phyloP scores from a whole-genome alignment of 2,888 invertebrate species.

The Dexiosoma caninum region DNA sequence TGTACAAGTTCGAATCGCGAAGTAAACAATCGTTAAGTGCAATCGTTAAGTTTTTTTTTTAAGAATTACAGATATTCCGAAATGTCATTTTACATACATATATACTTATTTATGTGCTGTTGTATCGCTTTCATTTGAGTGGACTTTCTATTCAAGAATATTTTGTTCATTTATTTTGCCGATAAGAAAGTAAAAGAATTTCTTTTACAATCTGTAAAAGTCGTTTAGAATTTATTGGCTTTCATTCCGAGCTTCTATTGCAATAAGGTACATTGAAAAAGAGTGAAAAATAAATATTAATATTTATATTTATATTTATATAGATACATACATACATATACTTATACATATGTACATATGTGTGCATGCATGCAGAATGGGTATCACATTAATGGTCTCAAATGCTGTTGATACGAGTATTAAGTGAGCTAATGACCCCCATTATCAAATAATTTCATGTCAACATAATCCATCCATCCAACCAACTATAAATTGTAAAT shows the following conservation, averaged over 20 bases:
- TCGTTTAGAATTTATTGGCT: background rate
- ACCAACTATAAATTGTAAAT: background rate
- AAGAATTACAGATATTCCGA: too few species aligned
- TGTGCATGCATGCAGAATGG: background rate
- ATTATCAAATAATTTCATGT: constrained; percentile 53
- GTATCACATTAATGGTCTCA: constrained; percentile 16
- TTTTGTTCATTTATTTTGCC: background rate
- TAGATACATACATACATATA: background rate
- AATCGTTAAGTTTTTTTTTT: background rate
- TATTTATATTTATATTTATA: background rate
- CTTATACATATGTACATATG: background rate
- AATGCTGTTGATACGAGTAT: constrained; percentile 20
- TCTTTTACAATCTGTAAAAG: background rate
- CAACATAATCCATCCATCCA: constrained; percentile 40
- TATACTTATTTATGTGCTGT: background rate
- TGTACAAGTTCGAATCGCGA: background rate
- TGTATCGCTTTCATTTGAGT: background rate
- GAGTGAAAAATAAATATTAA: too few species aligned
- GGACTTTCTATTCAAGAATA: background rate
- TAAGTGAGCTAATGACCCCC: constrained; percentile 57
- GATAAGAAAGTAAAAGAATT: background rate
- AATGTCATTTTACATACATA: too few species aligned
- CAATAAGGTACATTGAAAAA: background rate
- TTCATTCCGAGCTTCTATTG: background rate
- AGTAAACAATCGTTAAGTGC: background rate